Evolutionary conservation across 2,797 vertebrate genomes (phyloP).

Genomic region (Lithobates pipiens): DNA sequence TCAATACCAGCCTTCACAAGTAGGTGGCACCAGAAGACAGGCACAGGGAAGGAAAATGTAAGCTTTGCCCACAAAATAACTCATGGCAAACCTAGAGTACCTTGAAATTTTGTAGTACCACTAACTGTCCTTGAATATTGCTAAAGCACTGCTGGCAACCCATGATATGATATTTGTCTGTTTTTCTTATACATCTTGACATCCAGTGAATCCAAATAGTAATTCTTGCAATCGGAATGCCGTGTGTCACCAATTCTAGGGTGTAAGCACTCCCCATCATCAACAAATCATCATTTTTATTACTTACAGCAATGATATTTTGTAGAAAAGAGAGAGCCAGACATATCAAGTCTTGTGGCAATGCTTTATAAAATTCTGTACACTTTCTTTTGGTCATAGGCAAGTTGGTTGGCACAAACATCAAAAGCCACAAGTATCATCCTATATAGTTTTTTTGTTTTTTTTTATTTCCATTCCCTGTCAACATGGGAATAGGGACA

Average conservation of each 20-base stretch:
- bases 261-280: neutral
- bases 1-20: no score
- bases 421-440: constrained; percentile 72
- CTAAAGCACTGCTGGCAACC: no score
- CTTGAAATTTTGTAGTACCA: no score
- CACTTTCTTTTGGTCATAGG: constrained; percentile 84
- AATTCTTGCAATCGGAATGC: neutral
- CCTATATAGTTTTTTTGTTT: constrained; percentile 61
- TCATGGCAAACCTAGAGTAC: no score
- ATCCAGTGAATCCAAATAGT: no score
- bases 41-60: no score
- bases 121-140: no score
- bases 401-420: constrained; percentile 78
- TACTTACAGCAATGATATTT: constrained; percentile 4
- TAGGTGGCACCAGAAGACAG: no score
- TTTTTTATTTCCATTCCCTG: constrained; percentile 70
- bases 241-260: neutral
- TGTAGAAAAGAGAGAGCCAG: constrained; percentile 52
- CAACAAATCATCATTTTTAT: neutral
- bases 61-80: no score
- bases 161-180: no score
- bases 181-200: no score
- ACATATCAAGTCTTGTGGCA: constrained; percentile 37
- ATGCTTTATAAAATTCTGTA: constrained; percentile 80
- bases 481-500: constrained; percentile 72